Evolutionary conservation across 2,113 vertebrate species (phyloP).

Genomic region (Microtus richardsoni): DNA sequence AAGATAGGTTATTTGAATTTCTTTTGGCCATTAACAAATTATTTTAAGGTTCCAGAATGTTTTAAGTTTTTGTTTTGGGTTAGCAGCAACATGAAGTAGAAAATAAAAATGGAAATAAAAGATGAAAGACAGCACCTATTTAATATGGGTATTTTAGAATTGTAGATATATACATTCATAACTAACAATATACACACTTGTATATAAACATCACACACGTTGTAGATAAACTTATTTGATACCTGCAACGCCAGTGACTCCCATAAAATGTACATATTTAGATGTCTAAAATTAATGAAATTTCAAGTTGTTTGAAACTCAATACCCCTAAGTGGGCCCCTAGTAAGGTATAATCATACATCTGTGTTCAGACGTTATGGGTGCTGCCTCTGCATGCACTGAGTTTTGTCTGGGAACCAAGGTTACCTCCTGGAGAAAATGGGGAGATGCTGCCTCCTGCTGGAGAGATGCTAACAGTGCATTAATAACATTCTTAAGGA

Average conservation of each 20-base stretch:
- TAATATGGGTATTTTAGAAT: background rate
- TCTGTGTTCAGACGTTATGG: slow-evolving; percentile 43
- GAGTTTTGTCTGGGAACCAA: background rate
- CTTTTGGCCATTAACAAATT: background rate
- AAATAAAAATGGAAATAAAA: slow-evolving; percentile 36
- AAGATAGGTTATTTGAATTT: background rate
- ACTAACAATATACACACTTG: background rate
- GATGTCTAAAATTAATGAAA: background rate
- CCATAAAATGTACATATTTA: slow-evolving; percentile 1
- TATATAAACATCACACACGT: background rate
- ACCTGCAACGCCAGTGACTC: background rate
- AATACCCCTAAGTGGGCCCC: slow-evolving; percentile 36
- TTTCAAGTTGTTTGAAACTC: slow-evolving; percentile 39
- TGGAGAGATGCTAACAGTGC: slow-evolving; percentile 71
- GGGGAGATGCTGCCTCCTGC: slow-evolving; percentile 83
- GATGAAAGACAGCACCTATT: background rate
- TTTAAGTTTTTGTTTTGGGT: background rate
- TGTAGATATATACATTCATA: background rate
- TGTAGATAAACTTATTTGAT: background rate
- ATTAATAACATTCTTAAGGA: background rate
- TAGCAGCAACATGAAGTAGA: background rate
- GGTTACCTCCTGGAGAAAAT: slow-evolving; percentile 23
- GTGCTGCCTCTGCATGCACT: background rate
- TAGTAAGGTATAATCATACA: background rate
- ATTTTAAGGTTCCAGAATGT: background rate